Percentiles rank a stretch among this genome's conserved stretches.
Evolutionary conservation across 2,888 invertebrate genomes (phyloP).

Genomic region (Halocaridina rubra): DNA sequence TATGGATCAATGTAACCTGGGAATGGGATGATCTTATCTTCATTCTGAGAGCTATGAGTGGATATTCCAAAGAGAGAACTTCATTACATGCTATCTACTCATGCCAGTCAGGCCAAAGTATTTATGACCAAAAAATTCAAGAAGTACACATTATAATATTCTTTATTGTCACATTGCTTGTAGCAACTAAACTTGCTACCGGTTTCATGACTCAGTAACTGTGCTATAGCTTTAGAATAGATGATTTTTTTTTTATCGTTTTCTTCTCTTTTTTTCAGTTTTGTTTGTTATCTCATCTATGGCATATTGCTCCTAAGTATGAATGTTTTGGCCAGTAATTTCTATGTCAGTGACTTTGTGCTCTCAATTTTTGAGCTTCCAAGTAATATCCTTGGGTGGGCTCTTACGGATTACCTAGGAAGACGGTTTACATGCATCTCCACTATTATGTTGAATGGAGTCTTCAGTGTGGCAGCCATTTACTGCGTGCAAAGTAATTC

Average conservation of each 20-base stretch:
- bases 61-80: too few relatives aligned
- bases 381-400: conserved; percentile 40
- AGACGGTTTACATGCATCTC: conserved; percentile 25
- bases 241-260: neutral
- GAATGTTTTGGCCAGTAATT: conserved; percentile 31
- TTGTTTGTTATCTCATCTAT: conserved; percentile 28
- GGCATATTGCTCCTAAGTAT: conserved; percentile 41
- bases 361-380: conserved; percentile 57
- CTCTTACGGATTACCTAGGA: conserved; percentile 40
- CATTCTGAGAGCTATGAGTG: too few relatives aligned
- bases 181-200: too few relatives aligned
- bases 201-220: too few relatives aligned
- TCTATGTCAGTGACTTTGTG: conserved; percentile 56
- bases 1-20: too few relatives aligned
- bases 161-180: too few relatives aligned
- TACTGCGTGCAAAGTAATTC: conserved; percentile 26
- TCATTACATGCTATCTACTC: too few relatives aligned
- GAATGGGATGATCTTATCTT: too few relatives aligned
- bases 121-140: too few relatives aligned
- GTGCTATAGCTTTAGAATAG: too few relatives aligned
- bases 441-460: neutral
- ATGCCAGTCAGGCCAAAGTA: too few relatives aligned
- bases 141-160: too few relatives aligned
- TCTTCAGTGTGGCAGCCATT: neutral
- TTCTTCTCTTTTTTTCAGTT: conserved; percentile 13